Evolutionary conservation across 2,888 invertebrate species (phyloP), one percentile per base, ranked within the genome.

Genomic region (Idaea aversata): DNA sequence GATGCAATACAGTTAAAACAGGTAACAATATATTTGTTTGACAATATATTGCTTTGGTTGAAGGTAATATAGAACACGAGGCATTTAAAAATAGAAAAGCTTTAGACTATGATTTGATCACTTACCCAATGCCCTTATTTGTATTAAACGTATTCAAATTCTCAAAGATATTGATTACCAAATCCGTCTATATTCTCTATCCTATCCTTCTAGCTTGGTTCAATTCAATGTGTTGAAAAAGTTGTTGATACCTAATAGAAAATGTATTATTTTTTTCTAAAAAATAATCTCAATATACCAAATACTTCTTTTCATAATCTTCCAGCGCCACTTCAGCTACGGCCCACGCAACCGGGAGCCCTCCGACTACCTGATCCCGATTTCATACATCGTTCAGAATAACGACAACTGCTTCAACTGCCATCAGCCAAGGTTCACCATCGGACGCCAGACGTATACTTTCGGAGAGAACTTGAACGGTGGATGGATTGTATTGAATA

Each of bases 401-500:
- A 87, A 82, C 6, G 75, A 86, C 59, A 87, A 89, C 62, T 93
- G 93, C 66, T 88, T 77, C 72, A 93, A 91, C 77, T 92, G 92
- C 70, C 84, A 85, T 67, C 86, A 83, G 34, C 91, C 91, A 0
- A 76, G 87, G 15, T 92, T 93, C 71, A 90, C 88, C 4, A 88
- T 90, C 38, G 87, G 81, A 0, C 76, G 77, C 2, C 85, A 88
- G 57, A 84, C 84, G 0, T 92, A 90, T 68, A 88, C 88, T 0
- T 92, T 92, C 61, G 80, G 83, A 1, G 92, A 92, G 62, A 91
- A 88, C 61, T 74, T 93, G 6, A 84, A 91, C 60, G 84, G 81
- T 6, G 91, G 92, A 0, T 92, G 93, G 93, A 91, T 93, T 35
- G 81, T 93, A 47, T 81, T 93, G 0, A 91, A 93, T 61, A 84